These are phyloP conservation scores for Nesogale talazaci DNA, from an alignment of 2,113 vertebrate genomes.

Conservation along the genomic window DNA sequence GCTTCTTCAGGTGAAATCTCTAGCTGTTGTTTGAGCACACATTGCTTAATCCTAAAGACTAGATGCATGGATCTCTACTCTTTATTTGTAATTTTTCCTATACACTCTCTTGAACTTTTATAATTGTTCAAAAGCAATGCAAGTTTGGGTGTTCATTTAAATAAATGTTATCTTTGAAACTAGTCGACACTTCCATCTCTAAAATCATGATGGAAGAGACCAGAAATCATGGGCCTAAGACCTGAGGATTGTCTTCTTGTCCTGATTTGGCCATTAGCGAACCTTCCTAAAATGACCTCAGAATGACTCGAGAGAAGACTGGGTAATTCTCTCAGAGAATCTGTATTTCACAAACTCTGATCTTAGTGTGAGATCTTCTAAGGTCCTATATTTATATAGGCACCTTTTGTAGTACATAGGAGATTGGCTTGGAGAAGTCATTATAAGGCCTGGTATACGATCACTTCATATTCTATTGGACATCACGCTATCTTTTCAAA, in stretches of 20 bases:
- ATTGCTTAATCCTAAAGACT: constrained; percentile 16
- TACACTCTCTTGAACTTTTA: background rate
- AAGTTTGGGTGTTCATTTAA: constrained; percentile 12
- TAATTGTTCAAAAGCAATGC: background rate
- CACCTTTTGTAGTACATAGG: background rate
- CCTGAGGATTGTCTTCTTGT: background rate
- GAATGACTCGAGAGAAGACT: background rate
- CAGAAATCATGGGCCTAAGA: background rate
- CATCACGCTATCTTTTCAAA: constrained; percentile 7
- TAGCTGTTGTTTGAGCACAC: background rate
- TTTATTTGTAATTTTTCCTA: background rate
- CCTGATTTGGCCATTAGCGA: background rate
- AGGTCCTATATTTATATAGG: background rate
- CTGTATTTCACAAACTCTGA: background rate
- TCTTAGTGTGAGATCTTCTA: background rate
- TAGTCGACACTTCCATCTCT: background rate
- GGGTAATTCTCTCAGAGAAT: background rate
- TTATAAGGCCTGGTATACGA: background rate
- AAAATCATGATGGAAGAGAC: background rate
- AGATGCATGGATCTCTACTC: constrained; percentile 9
- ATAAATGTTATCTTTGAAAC: background rate
- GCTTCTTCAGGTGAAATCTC: background rate
- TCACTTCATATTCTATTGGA: background rate
- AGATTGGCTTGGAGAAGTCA: background rate
- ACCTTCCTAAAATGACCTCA: background rate